Base-by-base conservation (phyloP, 2,888 invertebrate species). In the Cerceris rybyensis region DNA sequence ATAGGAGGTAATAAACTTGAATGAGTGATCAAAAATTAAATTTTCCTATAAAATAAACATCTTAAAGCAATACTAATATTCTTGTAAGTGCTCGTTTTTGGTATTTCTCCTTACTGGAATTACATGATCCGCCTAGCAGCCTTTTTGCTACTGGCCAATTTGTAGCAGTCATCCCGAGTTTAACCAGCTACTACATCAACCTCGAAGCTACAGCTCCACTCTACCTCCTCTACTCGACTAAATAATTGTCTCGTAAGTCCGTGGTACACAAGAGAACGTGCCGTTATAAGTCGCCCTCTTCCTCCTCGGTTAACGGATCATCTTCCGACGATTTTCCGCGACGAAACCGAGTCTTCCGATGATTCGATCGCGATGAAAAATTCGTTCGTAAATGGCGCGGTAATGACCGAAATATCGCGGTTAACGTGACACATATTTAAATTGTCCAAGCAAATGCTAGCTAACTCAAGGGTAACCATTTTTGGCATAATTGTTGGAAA, bases 401-500 rank as follows among this genome's bases (percentile, higher is more conserved):
- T 28, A 28, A 28, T 28, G 28, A 28, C 28, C 28, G 28, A 28
- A 60, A 74, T 65, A 43, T 76, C 42, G 54, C 55, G 55, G 42
- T 41, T 41, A 67, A 78, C 50, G 61, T 63, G 49, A 76, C 46
- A 67, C 63, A 55, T 59, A 78, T 68, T 68, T 60, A 67, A 60
- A 54, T 68, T 28, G 9, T 50, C 59, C 14, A 55, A 52, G 13
- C 46, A 50, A 59, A 63, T 17, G 14, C 43, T 46, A 61, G 68
- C 73, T 73, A 78, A 78, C 55, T 52, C 49, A 13, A 59, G 60
- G 60, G 57, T 13, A 58, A 73, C 65, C 66, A 69, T 79, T 73
- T 78, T 78, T 69, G 69, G 66, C 66, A 70, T 57, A 79, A 79
- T 79, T 73, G 73, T 79, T 79, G 78, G 79, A 79, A 14, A 11